Evolutionary conservation across 2,797 vertebrate species (phyloP).

Genomic region (Trachurus trachurus): DNA sequence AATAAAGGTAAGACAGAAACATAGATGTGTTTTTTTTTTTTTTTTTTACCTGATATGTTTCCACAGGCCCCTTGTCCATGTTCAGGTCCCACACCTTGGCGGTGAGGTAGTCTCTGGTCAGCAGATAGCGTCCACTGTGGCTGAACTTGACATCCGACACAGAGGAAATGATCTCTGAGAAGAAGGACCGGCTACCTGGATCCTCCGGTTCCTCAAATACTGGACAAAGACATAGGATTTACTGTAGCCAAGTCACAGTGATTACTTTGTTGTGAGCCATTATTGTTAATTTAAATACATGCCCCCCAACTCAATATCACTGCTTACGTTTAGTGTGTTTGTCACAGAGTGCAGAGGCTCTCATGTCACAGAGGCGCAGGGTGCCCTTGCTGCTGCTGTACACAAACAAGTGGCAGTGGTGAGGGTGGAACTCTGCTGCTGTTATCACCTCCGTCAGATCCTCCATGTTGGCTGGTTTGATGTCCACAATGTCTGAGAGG

Average conservation of each 20-base stretch:
- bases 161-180: constrained; percentile 99
- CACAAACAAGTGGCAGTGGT: constrained; percentile 97
- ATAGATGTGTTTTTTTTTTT: not conserved
- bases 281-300: not conserved
- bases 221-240: constrained; percentile 62
- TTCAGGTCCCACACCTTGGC: constrained; percentile 99
- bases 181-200: constrained; percentile 97
- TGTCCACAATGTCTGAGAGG: constrained; percentile 96
- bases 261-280: not conserved
- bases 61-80: constrained; percentile 98
- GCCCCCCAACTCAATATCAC: not conserved
- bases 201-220: constrained; percentile 99
- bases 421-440: constrained; percentile 96
- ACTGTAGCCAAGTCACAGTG: not conserved
- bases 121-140: constrained; percentile 97
- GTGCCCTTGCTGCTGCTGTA: constrained; percentile 99
- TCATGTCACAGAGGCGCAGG: constrained; percentile 97
- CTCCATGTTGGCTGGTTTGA: constrained; percentile 99
- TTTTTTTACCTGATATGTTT: constrained; percentile 94
- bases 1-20: not conserved
- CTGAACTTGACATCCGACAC: constrained; percentile 99
- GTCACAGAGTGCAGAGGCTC: constrained; percentile 96
- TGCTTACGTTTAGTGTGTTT: constrained; percentile 94
- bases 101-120: constrained; percentile 99
- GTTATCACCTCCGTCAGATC: constrained; percentile 99